Evolutionary conservation across 2,113 vertebrate genomes (phyloP).

Genomic region (Melospiza georgiana): DNA sequence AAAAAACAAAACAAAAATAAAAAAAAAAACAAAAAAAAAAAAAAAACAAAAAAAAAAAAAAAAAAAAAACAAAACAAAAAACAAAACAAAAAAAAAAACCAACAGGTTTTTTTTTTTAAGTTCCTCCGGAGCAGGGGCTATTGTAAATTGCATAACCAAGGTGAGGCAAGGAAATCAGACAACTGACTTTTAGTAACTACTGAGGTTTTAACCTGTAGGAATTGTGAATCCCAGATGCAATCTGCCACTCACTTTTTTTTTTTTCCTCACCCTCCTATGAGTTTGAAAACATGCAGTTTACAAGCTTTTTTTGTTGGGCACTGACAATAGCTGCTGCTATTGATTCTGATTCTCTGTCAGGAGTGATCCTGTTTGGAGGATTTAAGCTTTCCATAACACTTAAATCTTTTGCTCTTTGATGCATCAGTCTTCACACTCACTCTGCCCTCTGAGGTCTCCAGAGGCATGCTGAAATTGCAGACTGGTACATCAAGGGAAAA

Average conservation of each 20-base stretch:
- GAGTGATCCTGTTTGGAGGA: background rate
- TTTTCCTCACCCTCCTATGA: background rate
- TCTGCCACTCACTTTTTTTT: background rate
- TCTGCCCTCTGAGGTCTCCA: background rate
- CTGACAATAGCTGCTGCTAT: background rate
- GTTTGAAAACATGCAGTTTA: background rate
- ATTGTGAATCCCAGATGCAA: background rate
- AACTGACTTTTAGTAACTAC: background rate
- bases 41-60: background rate
- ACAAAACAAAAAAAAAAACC: background rate
- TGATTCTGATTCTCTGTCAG: slow-evolving; percentile 2
- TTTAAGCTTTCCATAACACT: background rate
- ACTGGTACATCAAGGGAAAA: background rate
- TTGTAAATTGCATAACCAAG: background rate
- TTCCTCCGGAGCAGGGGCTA: background rate
- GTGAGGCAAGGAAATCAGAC: background rate
- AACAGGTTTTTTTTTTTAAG: background rate
- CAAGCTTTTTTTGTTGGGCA: background rate
- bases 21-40: background rate
- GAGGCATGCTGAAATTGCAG: background rate
- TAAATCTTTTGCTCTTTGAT: background rate
- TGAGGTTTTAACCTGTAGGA: background rate
- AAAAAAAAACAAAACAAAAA: background rate
- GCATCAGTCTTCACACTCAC: background rate
- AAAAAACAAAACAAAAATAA: background rate